Conservation (phyloP, 2,797 vertebrate genomes). For the Thalassophryne amazonica region DNA sequence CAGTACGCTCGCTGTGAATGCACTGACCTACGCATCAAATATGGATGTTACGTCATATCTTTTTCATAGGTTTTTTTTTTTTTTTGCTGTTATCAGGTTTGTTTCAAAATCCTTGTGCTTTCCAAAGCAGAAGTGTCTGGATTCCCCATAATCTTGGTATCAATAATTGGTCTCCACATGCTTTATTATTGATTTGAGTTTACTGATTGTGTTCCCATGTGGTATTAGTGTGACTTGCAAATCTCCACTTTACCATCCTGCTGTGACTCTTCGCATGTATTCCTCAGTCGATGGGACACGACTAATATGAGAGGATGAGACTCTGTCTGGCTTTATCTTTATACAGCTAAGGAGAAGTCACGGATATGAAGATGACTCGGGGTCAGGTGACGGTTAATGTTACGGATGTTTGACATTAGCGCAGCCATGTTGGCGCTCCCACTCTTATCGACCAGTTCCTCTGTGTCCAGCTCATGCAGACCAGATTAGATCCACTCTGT, state of each 20-base stretch:
- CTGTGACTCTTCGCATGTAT: conserved; percentile 2
- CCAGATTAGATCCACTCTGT: conserved; percentile 29
- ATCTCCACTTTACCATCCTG: conserved; percentile 3
- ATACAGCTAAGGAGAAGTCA: conserved; percentile 25
- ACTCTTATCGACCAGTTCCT: conserved; percentile 49
- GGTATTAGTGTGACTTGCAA: background rate
- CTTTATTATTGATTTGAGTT: conserved; percentile 24
- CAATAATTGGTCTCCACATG: conserved; percentile 44
- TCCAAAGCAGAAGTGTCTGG: conserved; percentile 13
- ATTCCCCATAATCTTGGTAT: conserved; percentile 17
- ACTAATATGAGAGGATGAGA: conserved; percentile 51
- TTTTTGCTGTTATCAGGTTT: background rate
- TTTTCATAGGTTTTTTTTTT: conserved; percentile 63
- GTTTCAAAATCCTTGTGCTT: background rate
- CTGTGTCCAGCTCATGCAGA: conserved; percentile 30
- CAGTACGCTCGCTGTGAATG: conserved; percentile 20
- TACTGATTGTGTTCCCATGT: conserved; percentile 3
- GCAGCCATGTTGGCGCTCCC: conserved; percentile 27
- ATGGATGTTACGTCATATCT: conserved; percentile 71
- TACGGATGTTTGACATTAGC: conserved; percentile 24
- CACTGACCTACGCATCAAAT: conserved; percentile 64
- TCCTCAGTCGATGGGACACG: conserved; percentile 30
- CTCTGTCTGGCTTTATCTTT: conserved; percentile 28
- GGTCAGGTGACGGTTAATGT: conserved; percentile 39
- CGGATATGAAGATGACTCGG: conserved; percentile 39